phyloP scores from a whole-genome alignment of 2,888 invertebrate genomes.

The Meloe dianella region DNA sequence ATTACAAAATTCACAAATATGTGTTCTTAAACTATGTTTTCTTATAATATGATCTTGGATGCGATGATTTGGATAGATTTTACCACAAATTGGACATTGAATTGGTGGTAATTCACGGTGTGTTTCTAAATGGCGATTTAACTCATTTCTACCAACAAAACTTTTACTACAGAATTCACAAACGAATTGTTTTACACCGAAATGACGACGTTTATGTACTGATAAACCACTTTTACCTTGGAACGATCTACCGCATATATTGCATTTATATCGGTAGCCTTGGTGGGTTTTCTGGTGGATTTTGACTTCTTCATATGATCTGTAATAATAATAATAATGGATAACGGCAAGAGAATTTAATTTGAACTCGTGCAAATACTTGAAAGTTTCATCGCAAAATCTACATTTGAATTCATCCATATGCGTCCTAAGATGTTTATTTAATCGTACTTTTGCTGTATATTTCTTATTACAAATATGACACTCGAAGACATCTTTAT shows the following conservation, averaged over 20 bases:
- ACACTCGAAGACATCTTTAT: background rate
- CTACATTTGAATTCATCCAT: background rate
- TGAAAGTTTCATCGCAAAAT: background rate
- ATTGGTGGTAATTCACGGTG: slow-evolving; percentile 5
- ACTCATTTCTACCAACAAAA: background rate
- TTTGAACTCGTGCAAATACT: too few relatives aligned
- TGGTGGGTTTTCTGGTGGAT: background rate
- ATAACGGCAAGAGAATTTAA: too few relatives aligned
- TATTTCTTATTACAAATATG: background rate
- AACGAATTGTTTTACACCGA: slow-evolving; percentile 17
- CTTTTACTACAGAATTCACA: slow-evolving; percentile 18
- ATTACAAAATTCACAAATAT: background rate
- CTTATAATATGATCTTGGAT: background rate
- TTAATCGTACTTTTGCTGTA: background rate
- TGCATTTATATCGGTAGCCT: background rate
- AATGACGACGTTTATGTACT: slow-evolving; percentile 10
- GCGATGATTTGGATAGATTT: background rate
- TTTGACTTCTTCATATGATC: background rate
- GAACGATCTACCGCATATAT: background rate
- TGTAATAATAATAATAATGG: background rate
- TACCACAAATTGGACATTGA: slow-evolving; percentile 14
- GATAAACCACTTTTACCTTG: background rate
- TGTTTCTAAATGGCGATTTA: slow-evolving; percentile 11
- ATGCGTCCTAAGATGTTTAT: background rate
- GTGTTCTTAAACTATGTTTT: background rate